Evolutionary conservation across 2,797 vertebrate genomes (phyloP).

Genomic region (Poecilia wingei): DNA sequence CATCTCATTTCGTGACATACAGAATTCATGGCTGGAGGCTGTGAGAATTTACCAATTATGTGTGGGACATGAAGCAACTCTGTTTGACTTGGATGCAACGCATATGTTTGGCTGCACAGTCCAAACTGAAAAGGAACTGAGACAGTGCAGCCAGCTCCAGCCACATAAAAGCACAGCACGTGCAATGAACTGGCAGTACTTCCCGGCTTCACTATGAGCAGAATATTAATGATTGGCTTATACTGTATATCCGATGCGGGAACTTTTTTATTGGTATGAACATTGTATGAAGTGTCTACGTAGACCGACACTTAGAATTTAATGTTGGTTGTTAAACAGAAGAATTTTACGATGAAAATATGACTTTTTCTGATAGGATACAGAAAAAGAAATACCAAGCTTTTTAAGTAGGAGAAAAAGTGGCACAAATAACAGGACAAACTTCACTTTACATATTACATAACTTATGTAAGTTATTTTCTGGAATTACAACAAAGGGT

Average conservation of each 20-base stretch:
- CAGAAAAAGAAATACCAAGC: neutral
- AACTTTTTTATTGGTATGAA: constrained; percentile 1
- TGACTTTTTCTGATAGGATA: neutral
- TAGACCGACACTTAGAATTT: neutral
- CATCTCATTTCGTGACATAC: constrained; percentile 57
- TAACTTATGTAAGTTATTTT: neutral
- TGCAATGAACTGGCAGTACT: constrained; percentile 12
- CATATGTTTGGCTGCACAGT: constrained; percentile 35
- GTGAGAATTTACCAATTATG: constrained; percentile 54
- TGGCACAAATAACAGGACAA: neutral
- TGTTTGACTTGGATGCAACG: constrained; percentile 50
- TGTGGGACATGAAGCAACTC: constrained; percentile 41
- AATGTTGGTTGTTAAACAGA: constrained; percentile 3
- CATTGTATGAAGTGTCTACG: neutral
- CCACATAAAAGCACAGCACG: constrained; percentile 25
- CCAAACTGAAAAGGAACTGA: constrained; percentile 27
- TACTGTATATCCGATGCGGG: neutral
- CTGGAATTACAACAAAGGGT: constrained; percentile 1
- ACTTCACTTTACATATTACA: no score
- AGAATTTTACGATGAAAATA: neutral
- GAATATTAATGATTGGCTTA: constrained; percentile 24
- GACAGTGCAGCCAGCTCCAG: constrained; percentile 20
- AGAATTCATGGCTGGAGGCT: constrained; percentile 52
- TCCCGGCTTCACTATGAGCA: constrained; percentile 5
- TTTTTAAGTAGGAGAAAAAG: neutral